Evolutionary conservation across 2,888 invertebrate genomes (phyloP).

Genomic region (Epistrophe grossulariae): DNA sequence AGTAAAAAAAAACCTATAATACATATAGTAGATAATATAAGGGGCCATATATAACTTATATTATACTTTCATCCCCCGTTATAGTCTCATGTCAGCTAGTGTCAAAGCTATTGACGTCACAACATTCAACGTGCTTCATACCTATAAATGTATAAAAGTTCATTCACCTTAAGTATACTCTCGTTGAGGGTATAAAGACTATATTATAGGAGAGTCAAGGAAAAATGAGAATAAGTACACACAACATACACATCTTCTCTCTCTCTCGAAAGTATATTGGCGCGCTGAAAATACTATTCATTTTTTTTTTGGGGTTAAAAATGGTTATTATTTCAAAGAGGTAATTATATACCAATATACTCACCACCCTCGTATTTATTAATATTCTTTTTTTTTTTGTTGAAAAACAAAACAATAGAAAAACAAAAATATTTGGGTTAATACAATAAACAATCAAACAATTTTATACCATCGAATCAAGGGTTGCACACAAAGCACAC

Average conservation of each 20-base stretch:
- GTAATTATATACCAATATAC: not conserved
- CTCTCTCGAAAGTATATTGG: conserved; percentile 24
- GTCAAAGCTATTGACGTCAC: conserved; percentile 74
- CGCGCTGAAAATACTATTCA: conserved; percentile 23
- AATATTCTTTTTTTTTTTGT: not conserved
- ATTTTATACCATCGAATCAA: conserved; percentile 45
- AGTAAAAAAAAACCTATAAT: not conserved
- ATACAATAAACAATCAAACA: conserved; percentile 54
- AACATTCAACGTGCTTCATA: conserved; percentile 51
- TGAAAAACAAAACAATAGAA: conserved; percentile 9
- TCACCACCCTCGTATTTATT: not conserved
- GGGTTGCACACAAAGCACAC: conserved; percentile 41
- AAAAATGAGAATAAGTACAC: conserved; percentile 28
- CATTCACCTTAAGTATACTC: conserved; percentile 53
- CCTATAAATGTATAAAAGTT: conserved; percentile 46
- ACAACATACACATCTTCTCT: not conserved
- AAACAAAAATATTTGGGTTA: conserved; percentile 53
- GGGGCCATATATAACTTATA: conserved; percentile 36
- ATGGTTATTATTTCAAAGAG: not conserved
- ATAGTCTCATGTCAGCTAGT: conserved; percentile 46
- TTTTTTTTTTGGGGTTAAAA: conserved; percentile 6
- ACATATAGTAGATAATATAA: conserved; percentile 16
- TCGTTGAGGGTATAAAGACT: not conserved
- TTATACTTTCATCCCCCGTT: conserved; percentile 36
- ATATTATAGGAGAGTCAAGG: not conserved